Evolutionary conservation across 2,888 invertebrate genomes (phyloP), one percentile per base, ranked within the genome.

Genomic region (Zootermopsis nevadensis): DNA sequence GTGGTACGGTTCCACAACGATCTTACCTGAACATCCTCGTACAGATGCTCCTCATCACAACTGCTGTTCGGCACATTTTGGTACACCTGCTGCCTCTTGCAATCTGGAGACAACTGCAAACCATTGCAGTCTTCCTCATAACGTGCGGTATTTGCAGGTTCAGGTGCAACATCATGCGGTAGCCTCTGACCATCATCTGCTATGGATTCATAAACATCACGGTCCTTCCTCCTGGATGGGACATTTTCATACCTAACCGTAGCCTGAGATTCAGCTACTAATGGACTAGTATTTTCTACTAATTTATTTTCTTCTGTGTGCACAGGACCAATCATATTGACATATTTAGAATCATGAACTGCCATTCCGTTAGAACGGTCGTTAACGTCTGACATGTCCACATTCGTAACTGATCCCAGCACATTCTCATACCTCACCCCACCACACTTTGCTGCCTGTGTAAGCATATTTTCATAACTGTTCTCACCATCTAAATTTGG

Each of bases 1-100:
- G 48, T 19, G 22, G 55, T 19, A 55, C 55, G 0, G 6, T 42
- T 42, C 19, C 19, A 19, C 48, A 48, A 19, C 8, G 8, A 33
- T 35, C 82, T 67, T 53, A 82, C 86, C 89, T 89, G 89, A 22
- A 93, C 91, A 86, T 93, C 93, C 87, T 93, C 93, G 86, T 93
- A 93, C 0, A 93, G 88, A 88, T 90, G 86, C 83, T 88, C 88
- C 0, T 91, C 91, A 85, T 91, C 74, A 24, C 38, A 24, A 8
- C 22, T 30, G 33, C 24, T 66, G 27, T 80, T 66, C 38, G 66
- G 31, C 30, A 80, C 60, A 80, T 80, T 80, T 27, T 80, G 66
- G 38, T 67, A 80, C 33, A 80, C 74, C 24, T 8, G 69, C n/a
- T 79, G 79, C 42, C 27, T 27, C 24, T 35, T 53, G 60, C 69